A percentile compares a stretch with the other conserved stretches of the same genome.
These are phyloP conservation scores for Silurus asotus DNA, from an alignment of 2,113 vertebrate genomes.

Conservation along the genomic window DNA sequence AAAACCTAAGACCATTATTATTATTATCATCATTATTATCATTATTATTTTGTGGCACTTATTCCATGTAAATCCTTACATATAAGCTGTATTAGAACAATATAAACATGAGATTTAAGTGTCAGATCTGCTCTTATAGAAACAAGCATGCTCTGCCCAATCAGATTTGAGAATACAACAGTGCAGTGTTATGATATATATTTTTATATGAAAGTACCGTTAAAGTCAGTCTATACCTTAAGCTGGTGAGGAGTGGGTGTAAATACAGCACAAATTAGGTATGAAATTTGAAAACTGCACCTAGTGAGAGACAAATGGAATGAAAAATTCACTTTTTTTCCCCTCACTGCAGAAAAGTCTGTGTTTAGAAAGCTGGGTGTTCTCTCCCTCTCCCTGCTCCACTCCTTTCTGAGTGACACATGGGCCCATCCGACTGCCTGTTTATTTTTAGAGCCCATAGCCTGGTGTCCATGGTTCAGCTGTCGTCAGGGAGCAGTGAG, in stretches of 20 bases:
- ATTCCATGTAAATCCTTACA: not conserved
- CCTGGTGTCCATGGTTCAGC: conserved; percentile 54
- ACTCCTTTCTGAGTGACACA: conserved; percentile 52
- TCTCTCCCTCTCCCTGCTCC: conserved; percentile 37
- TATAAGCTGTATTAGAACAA: not conserved
- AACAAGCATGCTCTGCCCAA: not conserved
- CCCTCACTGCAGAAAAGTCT: conserved; percentile 12
- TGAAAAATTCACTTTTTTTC: conserved; percentile 27
- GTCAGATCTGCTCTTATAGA: not conserved
- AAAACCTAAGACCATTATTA: too few relatives aligned
- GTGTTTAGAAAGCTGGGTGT: conserved; percentile 49
- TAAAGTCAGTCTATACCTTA: conserved; percentile 22
- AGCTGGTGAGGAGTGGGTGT: not conserved
- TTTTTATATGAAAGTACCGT: conserved; percentile 32
- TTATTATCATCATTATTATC: not conserved
- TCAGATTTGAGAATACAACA: not conserved
- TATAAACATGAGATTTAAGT: not conserved
- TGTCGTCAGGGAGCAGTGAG: conserved; percentile 61
- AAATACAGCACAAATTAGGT: conserved; percentile 12
- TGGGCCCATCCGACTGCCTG: conserved; percentile 46
- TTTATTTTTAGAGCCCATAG: conserved; percentile 67
- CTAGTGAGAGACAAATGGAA: conserved; percentile 22
- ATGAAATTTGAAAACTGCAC: not conserved
- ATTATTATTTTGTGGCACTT: not conserved
- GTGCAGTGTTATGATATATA: not conserved